Conservation (phyloP, 2,797 vertebrate species). For the Clarias fuscus region DNA sequence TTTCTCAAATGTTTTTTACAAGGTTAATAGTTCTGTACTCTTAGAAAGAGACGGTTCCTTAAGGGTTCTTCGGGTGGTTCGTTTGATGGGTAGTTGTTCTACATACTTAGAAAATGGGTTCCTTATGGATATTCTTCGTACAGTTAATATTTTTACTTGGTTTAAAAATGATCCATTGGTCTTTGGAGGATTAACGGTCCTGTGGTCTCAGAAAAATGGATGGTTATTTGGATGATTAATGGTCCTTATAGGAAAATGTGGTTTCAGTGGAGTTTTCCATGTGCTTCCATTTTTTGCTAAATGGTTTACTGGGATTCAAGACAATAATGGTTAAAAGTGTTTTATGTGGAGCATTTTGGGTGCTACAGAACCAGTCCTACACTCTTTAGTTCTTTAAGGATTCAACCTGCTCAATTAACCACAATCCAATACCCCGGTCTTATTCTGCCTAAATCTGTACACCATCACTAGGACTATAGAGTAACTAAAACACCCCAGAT, state of each 20-base stretch:
- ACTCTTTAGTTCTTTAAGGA: background rate
- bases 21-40: background rate
- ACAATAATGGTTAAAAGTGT: background rate
- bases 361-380: no score
- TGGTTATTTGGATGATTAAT: background rate
- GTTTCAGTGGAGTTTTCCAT: no score
- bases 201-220: background rate
- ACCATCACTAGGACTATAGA: background rate
- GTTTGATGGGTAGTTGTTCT: background rate
- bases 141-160: background rate
- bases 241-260: background rate
- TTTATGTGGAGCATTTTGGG: background rate
- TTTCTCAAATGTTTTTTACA: background rate
- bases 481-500: background rate
- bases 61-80: background rate
- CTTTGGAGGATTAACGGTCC: background rate
- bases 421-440: background rate
- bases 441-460: slow-evolving; percentile 1
- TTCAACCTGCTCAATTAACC: background rate
- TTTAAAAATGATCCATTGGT: background rate
- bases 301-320: background rate
- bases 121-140: background rate
- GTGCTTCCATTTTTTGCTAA: no score
- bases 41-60: background rate
- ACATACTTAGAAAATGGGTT: background rate